phyloP scores from a whole-genome alignment of 23 tunicate genomes.

The Aplidium turbinatum region DNA sequence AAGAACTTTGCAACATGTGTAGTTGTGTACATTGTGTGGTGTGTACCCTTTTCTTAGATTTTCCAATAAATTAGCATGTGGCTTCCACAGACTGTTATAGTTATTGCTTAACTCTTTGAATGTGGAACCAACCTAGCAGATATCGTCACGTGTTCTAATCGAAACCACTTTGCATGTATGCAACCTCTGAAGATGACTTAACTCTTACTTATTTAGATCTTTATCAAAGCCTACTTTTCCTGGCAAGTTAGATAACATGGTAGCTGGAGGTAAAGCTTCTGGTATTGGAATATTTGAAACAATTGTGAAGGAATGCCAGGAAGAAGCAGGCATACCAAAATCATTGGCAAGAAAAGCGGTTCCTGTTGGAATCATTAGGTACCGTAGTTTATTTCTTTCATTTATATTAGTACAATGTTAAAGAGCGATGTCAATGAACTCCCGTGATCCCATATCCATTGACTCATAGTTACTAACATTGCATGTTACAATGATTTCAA shows the following conservation, averaged over 20 bases:
- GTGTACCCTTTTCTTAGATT: too few relatives aligned
- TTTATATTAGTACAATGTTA: not conserved
- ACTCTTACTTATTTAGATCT: conserved; percentile 62
- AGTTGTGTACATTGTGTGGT: too few relatives aligned
- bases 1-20: too few relatives aligned
- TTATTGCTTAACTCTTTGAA: too few relatives aligned
- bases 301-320: conserved; percentile 87
- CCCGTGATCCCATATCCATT: not conserved
- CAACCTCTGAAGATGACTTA: too few relatives aligned
- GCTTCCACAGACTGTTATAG: too few relatives aligned
- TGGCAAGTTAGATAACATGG: conserved; percentile 88
- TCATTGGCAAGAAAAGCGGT: conserved; percentile 53
- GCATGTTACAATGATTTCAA: not conserved
- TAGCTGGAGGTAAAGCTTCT: conserved; percentile 80
- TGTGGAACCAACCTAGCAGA: too few relatives aligned
- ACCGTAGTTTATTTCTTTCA: not conserved
- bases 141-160: too few relatives aligned
- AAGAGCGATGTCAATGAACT: too few relatives aligned
- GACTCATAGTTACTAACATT: not conserved
- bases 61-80: too few relatives aligned
- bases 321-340: conserved; percentile 93
- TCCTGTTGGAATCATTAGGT: conserved; percentile 75
- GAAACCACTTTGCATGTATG: too few relatives aligned
- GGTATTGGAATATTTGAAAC: conserved; percentile 79
- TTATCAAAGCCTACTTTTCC: conserved; percentile 84